Evolutionary conservation across 2,113 vertebrate species (phyloP), one percentile per base, ranked within the genome.

Genomic region (Ciconia stormi): DNA sequence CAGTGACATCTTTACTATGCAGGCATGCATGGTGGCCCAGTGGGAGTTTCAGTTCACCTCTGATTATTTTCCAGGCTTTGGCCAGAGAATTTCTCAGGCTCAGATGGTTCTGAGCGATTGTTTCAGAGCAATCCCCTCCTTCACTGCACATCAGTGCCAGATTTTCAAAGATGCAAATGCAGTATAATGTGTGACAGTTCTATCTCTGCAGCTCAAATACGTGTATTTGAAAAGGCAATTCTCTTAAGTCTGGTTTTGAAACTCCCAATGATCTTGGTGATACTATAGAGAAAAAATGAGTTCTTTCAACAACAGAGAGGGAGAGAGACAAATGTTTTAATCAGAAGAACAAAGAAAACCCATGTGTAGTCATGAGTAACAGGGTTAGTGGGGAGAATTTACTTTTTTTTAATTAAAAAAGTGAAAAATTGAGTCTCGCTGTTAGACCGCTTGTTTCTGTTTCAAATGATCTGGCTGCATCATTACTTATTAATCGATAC

Each of bases 351-450:
- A 94, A 95, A 92, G 63, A 50, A 66, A 73, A 50, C 58, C 22
- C 26, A 12, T n/a, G 16, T 65, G 25, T 73, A 44, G 18, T 29
- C 17, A 4, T 93, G 56, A 61, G n/a, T 71, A 65, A 61, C 62
- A 65, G 36, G 42, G 66, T 56, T 84, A 85, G 66, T 84, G 50
- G 26, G 49, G 34, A 77, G n/a, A 83, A 89, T 92, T 84, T 93
- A 88, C 81, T 59, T 67, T 91, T 94, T 97, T 95, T 93, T 92
- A 96, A 96, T 97, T 89, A 92, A 97, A 94, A 97, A 97, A 67
- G 53, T 94, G 93, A 95, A 96, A 96, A 95, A 55, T 79, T 83
- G 95, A 93, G 55, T 70, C 90, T 82, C 27, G 6, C 81, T 50
- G 19, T 82, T 95, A 79, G 69, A 84, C 70, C 13, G 26, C 73